Evolutionary conservation across 1,140 invertebrate genomes (phyloP).

Genomic region (Tetranychus cinnabarinus): DNA sequence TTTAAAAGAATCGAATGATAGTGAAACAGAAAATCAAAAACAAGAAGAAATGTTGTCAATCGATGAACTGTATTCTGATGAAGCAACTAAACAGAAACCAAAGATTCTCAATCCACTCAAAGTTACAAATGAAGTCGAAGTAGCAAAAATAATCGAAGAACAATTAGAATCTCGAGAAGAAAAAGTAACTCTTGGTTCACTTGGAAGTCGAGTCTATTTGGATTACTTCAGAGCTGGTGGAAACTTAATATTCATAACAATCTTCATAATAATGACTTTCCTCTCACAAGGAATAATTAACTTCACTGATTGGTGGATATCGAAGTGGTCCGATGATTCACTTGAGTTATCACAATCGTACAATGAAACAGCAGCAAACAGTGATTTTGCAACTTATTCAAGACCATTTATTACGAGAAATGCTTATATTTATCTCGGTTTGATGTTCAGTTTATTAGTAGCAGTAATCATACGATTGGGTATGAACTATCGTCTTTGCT

Average conservation of each 20-base stretch:
- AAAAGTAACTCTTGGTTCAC: neutral
- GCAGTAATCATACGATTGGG: no score
- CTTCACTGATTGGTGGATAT: no score
- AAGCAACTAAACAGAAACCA: neutral
- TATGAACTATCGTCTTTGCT: slow-evolving; percentile 33
- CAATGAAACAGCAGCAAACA: no score
- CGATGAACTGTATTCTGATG: neutral
- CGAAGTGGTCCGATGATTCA: no score
- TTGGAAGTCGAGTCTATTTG: neutral
- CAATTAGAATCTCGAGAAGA: neutral
- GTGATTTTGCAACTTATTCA: no score
- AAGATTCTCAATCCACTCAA: neutral
- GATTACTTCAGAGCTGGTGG: neutral
- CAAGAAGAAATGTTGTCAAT: neutral
- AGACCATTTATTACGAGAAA: no score
- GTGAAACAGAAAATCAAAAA: no score
- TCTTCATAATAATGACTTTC: neutral
- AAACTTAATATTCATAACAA: neutral
- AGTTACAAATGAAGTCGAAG: neutral
- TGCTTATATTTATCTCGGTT: no score
- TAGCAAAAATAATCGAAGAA: neutral
- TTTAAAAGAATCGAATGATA: no score
- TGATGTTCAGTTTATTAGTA: no score
- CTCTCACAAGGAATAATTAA: slow-evolving; percentile 12
- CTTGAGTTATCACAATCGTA: no score